A percentile compares a stretch with the other conserved stretches of the same genome.
These are phyloP conservation scores for Zaprionus inermis DNA, from an alignment of 1,140 invertebrate genomes.

Conservation along the genomic window DNA sequence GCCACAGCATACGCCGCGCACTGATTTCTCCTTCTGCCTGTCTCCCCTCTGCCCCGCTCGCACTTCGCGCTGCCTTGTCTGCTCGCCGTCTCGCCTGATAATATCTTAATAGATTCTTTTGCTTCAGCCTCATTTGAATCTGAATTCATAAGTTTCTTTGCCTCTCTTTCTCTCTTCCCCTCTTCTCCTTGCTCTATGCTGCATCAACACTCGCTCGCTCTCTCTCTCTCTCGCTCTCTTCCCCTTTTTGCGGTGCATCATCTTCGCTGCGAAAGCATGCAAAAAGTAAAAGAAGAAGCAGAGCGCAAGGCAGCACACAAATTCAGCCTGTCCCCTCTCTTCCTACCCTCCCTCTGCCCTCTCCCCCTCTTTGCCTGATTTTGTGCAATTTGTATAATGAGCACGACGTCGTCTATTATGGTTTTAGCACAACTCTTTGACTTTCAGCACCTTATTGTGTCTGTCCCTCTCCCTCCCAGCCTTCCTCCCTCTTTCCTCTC, in stretches of 20 bases:
- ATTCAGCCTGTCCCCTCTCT: background rate
- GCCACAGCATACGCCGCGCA: slow-evolving; percentile 54
- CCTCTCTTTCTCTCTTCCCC: slow-evolving; percentile 11
- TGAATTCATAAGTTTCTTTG: slow-evolving; percentile 59
- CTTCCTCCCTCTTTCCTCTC: background rate
- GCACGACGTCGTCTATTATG: slow-evolving; percentile 63
- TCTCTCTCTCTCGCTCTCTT: background rate
- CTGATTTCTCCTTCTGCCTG: slow-evolving; percentile 48
- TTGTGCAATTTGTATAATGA: slow-evolving; percentile 79
- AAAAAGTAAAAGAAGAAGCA: background rate
- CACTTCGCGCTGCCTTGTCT: background rate
- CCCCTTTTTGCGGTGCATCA: slow-evolving; percentile 9
- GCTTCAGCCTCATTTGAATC: slow-evolving; percentile 71
- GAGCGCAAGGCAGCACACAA: background rate
- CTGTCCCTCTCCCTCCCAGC: background rate
- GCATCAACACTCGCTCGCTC: slow-evolving; percentile 46
- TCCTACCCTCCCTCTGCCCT: background rate
- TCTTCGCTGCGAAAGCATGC: slow-evolving; percentile 6
- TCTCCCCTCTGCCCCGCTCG: background rate
- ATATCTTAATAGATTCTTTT: slow-evolving; percentile 82
- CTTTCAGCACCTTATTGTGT: slow-evolving; percentile 78
- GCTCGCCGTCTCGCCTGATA: slow-evolving; percentile 54
- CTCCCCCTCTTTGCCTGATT: background rate
- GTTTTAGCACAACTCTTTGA: slow-evolving; percentile 67
- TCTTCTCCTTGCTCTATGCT: background rate